Percentiles rank a stretch among this genome's conserved stretches.
phyloP scores from a whole-genome alignment of 1,140 invertebrate genomes.

The Ectropis grisescens region DNA sequence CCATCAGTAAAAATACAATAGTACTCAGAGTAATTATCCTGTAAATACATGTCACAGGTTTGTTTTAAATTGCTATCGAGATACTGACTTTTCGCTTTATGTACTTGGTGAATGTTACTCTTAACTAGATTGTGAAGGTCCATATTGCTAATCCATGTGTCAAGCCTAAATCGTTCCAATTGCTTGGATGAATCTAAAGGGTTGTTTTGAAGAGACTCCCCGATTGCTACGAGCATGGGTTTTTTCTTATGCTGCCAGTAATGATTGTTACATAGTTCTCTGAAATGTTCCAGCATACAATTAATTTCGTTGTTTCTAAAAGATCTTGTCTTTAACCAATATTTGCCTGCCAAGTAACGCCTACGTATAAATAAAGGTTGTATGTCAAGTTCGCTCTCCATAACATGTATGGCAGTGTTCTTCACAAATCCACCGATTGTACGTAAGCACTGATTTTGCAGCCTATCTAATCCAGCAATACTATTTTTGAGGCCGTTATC shows the following conservation, averaged over 20 bases:
- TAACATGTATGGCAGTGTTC: too few relatives aligned
- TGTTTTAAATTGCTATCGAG: background rate
- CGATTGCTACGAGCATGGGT: background rate
- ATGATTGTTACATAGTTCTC: background rate
- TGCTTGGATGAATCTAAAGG: too few relatives aligned
- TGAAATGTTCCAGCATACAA: background rate
- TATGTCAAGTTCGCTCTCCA: too few relatives aligned
- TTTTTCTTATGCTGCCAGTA: background rate
- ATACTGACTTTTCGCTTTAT: background rate
- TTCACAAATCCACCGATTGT: too few relatives aligned
- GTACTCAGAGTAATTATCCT: background rate
- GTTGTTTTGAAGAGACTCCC: background rate
- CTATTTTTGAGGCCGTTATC: background rate
- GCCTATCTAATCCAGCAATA: background rate
- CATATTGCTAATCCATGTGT: too few relatives aligned
- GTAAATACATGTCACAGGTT: too few relatives aligned
- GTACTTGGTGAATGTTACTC: background rate
- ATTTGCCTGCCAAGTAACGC: too few relatives aligned
- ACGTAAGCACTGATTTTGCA: constrained; percentile 1
- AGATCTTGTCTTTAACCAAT: too few relatives aligned
- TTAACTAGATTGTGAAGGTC: too few relatives aligned
- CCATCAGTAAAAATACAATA: constrained; percentile 7
- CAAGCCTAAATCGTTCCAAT: too few relatives aligned
- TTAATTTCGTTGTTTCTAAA: background rate
- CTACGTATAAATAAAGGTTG: too few relatives aligned